A percentile compares a stretch with the other conserved stretches of the same genome.
Evolutionary conservation across 2,888 invertebrate species (phyloP).

Genomic region (Polymixis flavicincta): DNA sequence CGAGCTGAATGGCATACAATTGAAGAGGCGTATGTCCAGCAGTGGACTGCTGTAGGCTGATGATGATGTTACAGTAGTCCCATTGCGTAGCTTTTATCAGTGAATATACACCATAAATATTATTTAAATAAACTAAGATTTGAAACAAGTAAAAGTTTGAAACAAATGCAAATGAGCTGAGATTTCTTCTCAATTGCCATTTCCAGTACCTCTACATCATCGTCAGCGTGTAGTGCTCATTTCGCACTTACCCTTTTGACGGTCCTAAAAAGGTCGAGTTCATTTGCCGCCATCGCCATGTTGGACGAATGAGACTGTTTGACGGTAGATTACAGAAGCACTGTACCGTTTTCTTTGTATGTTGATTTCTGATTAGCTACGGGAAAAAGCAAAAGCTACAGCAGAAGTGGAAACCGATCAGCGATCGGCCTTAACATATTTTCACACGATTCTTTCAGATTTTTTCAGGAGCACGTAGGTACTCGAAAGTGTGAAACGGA

Average conservation of each 20-base stretch:
- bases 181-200: neutral
- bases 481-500: constrained; percentile 40
- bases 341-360: constrained; percentile 72
- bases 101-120: no score
- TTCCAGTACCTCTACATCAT: constrained; percentile 63
- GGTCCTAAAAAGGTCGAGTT: constrained; percentile 83
- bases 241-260: constrained; percentile 83
- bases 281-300: constrained; percentile 77
- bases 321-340: constrained; percentile 70
- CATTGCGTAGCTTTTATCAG: neutral
- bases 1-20: no score
- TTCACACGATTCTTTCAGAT: constrained; percentile 12
- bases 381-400: neutral
- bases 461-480: constrained; percentile 20
- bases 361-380: constrained; percentile 74
- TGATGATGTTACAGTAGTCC: neutral
- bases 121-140: neutral
- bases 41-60: no score
- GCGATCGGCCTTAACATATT: constrained; percentile 10
- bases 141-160: no score
- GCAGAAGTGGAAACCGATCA: constrained; percentile 37
- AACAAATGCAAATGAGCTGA: neutral
- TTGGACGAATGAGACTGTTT: constrained; percentile 75
- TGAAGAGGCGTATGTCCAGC: no score
- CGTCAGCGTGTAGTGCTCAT: constrained; percentile 78